phyloP scores from a whole-genome alignment of 2,888 invertebrate species.

The Drosophila mimetica region DNA sequence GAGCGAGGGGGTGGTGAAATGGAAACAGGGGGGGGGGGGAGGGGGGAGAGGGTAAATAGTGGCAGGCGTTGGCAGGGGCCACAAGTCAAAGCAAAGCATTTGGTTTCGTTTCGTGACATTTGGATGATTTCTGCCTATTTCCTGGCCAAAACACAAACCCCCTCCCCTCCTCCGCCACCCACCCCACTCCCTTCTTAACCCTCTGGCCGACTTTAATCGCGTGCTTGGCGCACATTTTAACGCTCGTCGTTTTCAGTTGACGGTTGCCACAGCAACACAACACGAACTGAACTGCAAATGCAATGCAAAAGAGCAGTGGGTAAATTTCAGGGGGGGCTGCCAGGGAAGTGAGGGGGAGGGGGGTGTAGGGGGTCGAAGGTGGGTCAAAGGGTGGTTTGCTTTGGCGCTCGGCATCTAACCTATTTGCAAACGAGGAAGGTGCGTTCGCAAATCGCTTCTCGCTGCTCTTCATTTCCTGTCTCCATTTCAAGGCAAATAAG shows the following conservation, averaged over 20 bases:
- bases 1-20: background rate
- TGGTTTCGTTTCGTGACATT: slow-evolving; percentile 67
- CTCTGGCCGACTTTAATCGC: slow-evolving; percentile 58
- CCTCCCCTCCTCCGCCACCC: background rate
- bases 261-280: slow-evolving; percentile 70
- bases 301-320: slow-evolving; percentile 39
- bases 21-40: background rate
- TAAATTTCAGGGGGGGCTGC: background rate
- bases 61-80: slow-evolving; percentile 11
- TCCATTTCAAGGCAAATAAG: slow-evolving; percentile 26
- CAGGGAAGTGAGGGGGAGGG: background rate
- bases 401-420: slow-evolving; percentile 3
- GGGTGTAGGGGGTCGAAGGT: background rate
- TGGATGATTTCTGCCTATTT: slow-evolving; percentile 75
- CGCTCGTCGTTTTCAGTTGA: slow-evolving; percentile 54
- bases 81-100: slow-evolving; percentile 37
- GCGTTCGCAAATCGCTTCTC: slow-evolving; percentile 33
- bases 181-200: slow-evolving; percentile 12
- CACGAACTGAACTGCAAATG: slow-evolving; percentile 42
- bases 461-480: slow-evolving; percentile 41
- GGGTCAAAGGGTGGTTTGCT: background rate
- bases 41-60: background rate
- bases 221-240: slow-evolving; percentile 77
- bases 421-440: slow-evolving; percentile 19
- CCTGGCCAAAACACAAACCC: slow-evolving; percentile 38